Percentiles rank a stretch among this genome's conserved stretches.
phyloP scores from a whole-genome alignment of 2,888 invertebrate species.

The Conistra vaccinii region DNA sequence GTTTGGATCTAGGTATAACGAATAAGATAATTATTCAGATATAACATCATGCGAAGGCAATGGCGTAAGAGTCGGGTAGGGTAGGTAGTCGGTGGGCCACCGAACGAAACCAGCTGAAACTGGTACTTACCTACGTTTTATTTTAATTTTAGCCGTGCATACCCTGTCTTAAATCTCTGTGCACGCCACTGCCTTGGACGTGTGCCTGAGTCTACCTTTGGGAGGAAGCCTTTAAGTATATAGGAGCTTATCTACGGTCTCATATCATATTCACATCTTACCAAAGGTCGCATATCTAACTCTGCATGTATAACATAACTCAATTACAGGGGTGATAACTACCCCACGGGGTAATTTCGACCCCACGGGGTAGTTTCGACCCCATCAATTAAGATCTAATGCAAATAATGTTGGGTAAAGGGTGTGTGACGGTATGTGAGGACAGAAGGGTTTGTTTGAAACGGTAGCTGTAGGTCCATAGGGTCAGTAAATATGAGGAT shows the following conservation, averaged over 20 bases:
- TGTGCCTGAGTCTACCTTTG: no score
- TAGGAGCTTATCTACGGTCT: not conserved
- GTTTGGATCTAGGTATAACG: no score
- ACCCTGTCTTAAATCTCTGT: no score
- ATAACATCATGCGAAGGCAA: no score
- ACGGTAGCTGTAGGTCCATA: not conserved
- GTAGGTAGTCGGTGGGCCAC: no score
- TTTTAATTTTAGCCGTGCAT: no score
- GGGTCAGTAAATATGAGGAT: not conserved
- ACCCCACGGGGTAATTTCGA: slow-evolving; percentile 51
- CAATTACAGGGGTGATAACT: slow-evolving; percentile 51
- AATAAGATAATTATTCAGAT: no score
- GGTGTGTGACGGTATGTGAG: slow-evolving; percentile 45
- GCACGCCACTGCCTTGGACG: no score
- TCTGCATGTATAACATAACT: slow-evolving; percentile 43
- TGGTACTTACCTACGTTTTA: no score
- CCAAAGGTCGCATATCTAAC: not conserved
- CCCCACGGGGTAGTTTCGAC: slow-evolving; percentile 51
- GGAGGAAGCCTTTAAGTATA: no score
- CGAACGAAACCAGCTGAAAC: no score
- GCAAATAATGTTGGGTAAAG: slow-evolving; percentile 59
- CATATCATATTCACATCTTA: not conserved
- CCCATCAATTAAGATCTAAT: slow-evolving; percentile 65
- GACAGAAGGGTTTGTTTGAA: slow-evolving; percentile 9
- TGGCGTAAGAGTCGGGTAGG: no score